These are phyloP conservation scores for Onychostoma macrolepis DNA, from an alignment of 2,113 vertebrate species.

Conservation along the genomic window DNA sequence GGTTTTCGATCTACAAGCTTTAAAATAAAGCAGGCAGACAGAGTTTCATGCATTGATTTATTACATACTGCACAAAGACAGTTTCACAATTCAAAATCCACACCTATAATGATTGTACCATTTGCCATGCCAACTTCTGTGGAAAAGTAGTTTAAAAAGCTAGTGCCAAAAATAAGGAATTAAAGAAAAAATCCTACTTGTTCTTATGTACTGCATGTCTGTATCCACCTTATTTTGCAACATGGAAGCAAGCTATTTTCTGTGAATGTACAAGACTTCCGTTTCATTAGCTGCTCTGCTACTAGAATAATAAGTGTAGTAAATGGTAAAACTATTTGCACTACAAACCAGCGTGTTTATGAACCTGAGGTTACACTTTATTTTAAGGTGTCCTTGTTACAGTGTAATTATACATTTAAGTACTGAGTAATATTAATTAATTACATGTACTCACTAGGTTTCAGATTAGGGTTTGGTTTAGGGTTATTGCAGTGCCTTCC, in stretches of 20 bases:
- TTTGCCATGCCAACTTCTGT: neutral
- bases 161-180: conserved; percentile 2
- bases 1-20: neutral
- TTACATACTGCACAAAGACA: neutral
- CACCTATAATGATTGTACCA: neutral
- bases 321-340: neutral
- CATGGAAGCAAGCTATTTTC: neutral
- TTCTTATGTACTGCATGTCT: neutral
- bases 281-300: neutral
- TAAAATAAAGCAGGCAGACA: neutral
- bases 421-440: no score
- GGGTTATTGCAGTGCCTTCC: no score
- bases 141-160: neutral
- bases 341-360: neutral
- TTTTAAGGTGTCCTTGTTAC: no score
- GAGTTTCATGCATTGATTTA: conserved; percentile 3
- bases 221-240: neutral
- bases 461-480: no score
- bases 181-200: neutral
- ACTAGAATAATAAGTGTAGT: neutral
- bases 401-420: no score
- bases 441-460: no score
- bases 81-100: neutral
- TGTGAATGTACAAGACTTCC: neutral
- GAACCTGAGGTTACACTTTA: neutral